phyloP scores from a whole-genome alignment of 2,113 vertebrate genomes.

The Neodontobutis hainanensis region DNA sequence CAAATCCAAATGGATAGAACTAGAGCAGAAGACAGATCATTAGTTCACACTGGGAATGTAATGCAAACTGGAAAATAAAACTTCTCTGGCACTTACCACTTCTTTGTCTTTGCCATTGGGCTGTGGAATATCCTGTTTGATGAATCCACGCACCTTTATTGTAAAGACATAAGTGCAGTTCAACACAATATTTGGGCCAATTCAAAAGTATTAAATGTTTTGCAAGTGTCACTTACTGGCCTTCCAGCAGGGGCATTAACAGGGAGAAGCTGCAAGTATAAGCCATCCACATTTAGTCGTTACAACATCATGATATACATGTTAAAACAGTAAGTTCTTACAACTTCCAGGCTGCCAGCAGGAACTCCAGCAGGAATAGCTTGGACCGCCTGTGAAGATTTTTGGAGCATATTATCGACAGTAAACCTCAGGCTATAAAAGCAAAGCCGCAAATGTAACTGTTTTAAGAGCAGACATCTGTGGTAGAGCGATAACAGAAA shows the following conservation, averaged over 20 bases:
- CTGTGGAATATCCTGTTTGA: constrained; percentile 62
- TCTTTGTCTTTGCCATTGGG: constrained; percentile 45
- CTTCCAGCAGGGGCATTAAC: constrained; percentile 44
- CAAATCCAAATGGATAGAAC: constrained; percentile 54
- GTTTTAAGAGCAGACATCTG: neutral
- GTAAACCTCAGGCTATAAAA: neutral
- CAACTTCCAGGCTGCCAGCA: constrained; percentile 42
- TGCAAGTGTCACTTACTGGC: constrained; percentile 47
- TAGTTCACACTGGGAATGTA: neutral
- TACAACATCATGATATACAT: neutral
- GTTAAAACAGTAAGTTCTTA: constrained; percentile 24
- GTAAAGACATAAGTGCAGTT: constrained; percentile 13
- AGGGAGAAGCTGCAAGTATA: constrained; percentile 52
- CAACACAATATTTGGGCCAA: neutral
- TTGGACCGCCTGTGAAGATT: constrained; percentile 37
- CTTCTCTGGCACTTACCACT: constrained; percentile 46
- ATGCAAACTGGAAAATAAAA: neutral
- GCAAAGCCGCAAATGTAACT: neutral
- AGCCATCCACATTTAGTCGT: constrained; percentile 3
- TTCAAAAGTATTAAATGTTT: neutral
- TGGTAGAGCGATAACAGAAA: constrained; percentile 16
- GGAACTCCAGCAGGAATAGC: constrained; percentile 50
- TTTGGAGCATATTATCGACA: neutral
- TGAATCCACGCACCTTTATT: constrained; percentile 56
- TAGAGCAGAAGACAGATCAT: constrained; percentile 15